Conservation (phyloP, 2,797 vertebrate species). For the Brotogeris chrysoptera region DNA sequence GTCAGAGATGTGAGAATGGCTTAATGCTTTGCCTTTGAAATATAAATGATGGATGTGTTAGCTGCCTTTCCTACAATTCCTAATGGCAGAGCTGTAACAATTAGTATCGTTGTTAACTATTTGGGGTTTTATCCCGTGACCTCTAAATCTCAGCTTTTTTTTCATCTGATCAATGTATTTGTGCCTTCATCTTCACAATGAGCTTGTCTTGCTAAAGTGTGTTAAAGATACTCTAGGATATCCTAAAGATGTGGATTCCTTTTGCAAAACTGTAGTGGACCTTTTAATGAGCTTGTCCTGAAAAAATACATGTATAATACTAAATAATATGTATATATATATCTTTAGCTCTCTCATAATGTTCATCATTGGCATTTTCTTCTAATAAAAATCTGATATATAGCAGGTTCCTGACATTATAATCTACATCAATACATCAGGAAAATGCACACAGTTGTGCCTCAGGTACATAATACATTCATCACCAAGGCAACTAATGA, state of each 20-base stretch:
- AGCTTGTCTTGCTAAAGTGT: background rate
- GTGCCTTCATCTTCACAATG: background rate
- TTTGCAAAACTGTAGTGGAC: background rate
- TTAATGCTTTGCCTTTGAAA: background rate
- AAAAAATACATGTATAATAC: background rate
- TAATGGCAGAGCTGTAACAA: background rate
- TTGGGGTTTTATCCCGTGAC: background rate
- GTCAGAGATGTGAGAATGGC: background rate
- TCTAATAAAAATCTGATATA: background rate
- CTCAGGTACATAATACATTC: background rate
- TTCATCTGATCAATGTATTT: background rate
- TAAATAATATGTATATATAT: background rate
- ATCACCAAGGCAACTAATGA: conserved; percentile 1
- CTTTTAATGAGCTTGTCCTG: background rate
- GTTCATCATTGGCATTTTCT: background rate
- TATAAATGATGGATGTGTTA: background rate
- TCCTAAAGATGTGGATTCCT: background rate
- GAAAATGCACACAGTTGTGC: background rate
- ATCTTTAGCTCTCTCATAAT: background rate
- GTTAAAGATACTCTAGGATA: background rate
- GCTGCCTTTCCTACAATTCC: background rate
- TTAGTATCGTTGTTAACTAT: background rate
- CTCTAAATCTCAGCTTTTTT: background rate
- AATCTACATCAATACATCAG: background rate
- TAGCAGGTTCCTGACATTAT: background rate